These are phyloP conservation scores for Aquatica leii DNA, from an alignment of 2,888 invertebrate genomes.

Conservation along the genomic window DNA sequence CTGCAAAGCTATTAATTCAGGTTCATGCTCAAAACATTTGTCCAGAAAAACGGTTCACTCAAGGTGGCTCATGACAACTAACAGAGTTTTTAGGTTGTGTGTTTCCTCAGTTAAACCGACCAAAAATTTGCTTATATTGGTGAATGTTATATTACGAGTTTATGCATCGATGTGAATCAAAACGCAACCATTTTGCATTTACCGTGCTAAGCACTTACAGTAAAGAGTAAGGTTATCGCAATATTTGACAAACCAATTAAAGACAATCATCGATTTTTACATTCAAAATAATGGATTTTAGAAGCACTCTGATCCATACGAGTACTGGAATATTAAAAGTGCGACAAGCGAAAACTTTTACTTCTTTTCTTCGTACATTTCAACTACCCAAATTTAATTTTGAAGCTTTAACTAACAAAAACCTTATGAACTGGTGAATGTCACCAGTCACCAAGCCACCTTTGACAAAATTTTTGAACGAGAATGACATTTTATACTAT, in stretches of 20 bases:
- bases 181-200: too few relatives aligned
- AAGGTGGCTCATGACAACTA: neutral
- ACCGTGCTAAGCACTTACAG: neutral
- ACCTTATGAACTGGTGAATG: too few relatives aligned
- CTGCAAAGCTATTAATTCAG: neutral
- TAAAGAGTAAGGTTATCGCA: neutral
- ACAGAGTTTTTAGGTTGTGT: neutral
- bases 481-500: too few relatives aligned
- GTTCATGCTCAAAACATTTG: neutral
- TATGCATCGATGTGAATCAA: conserved; percentile 7
- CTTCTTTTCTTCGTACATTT: neutral
- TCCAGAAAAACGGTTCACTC: neutral
- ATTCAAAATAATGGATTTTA: neutral
- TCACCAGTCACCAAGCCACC: too few relatives aligned
- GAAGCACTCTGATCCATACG: neutral
- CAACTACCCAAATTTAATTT: neutral
- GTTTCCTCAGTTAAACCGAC: neutral
- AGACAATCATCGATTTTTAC: neutral
- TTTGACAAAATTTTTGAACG: too few relatives aligned
- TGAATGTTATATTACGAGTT: neutral
- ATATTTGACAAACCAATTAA: neutral
- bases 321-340: too few relatives aligned
- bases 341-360: neutral
- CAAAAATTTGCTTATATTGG: neutral
- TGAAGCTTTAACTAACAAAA: too few relatives aligned